phyloP scores from a whole-genome alignment of 2,888 invertebrate genomes.

The Sminthurinus aureus region DNA sequence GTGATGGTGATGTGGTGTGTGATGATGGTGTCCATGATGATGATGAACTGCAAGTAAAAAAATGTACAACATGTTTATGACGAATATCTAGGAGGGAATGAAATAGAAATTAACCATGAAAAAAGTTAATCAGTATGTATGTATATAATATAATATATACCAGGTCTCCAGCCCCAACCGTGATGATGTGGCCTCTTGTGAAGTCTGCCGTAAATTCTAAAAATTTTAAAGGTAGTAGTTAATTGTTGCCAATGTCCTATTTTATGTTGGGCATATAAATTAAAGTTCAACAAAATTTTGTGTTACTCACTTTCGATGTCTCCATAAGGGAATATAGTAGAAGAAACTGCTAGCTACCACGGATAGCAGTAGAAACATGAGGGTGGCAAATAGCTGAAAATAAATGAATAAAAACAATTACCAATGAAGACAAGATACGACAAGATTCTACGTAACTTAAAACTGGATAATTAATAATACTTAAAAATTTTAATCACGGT shows the following conservation, averaged over 20 bases:
- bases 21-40: slow-evolving; percentile 19
- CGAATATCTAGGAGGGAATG: too few species aligned
- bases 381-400: slow-evolving; percentile 40
- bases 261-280: background rate
- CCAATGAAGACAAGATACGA: too few species aligned
- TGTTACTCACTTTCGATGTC: slow-evolving; percentile 40
- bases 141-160: too few species aligned
- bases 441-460: too few species aligned
- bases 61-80: too few species aligned
- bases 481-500: too few species aligned
- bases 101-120: too few species aligned
- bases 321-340: slow-evolving; percentile 49
- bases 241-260: background rate
- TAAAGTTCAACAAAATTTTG: background rate
- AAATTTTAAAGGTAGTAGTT: background rate
- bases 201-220: slow-evolving; percentile 27
- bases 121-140: too few species aligned
- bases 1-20: slow-evolving; percentile 8
- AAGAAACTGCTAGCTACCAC: slow-evolving; percentile 45
- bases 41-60: background rate
- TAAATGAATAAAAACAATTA: too few species aligned
- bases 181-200: slow-evolving; percentile 26
- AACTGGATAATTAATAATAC: too few species aligned
- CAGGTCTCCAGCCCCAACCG: slow-evolving; percentile 6
- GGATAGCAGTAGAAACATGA: slow-evolving; percentile 40